phyloP scores from a whole-genome alignment of 2,113 vertebrate genomes.

The Dasyornis broadbenti region DNA sequence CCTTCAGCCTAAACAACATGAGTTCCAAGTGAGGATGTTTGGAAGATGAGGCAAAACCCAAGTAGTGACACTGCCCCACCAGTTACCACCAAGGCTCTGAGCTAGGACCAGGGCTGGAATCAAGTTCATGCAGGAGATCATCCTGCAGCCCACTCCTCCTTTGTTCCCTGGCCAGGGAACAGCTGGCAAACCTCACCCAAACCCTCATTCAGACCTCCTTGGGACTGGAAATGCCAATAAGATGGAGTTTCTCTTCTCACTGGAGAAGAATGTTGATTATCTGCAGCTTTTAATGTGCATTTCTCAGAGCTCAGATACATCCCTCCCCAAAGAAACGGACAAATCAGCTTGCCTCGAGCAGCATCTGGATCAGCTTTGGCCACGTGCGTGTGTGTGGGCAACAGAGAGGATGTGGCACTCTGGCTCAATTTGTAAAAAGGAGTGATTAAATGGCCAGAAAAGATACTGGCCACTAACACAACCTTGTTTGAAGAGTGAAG shows the following conservation, averaged over 20 bases:
- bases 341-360: background rate
- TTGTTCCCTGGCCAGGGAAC: background rate
- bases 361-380: background rate
- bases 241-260: background rate
- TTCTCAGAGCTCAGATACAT: background rate
- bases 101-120: background rate
- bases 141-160: background rate
- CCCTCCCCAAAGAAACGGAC: background rate
- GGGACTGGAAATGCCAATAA: background rate
- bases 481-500: background rate
- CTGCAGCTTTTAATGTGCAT: background rate
- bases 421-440: background rate
- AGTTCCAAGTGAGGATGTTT: background rate
- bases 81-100: background rate
- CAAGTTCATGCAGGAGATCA: background rate
- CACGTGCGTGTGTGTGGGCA: background rate
- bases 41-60: background rate
- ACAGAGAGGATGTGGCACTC: background rate
- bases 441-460: background rate
- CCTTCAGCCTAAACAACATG: background rate
- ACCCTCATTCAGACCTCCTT: background rate
- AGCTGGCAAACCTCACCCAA: background rate
- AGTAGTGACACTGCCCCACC: fast-evolving
- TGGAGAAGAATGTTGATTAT: background rate
- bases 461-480: background rate